A percentile compares a stretch with the other conserved stretches of the same genome.
These are phyloP conservation scores for Apogon talboti DNA, from an alignment of 2,797 vertebrate genomes.

Conservation along the genomic window DNA sequence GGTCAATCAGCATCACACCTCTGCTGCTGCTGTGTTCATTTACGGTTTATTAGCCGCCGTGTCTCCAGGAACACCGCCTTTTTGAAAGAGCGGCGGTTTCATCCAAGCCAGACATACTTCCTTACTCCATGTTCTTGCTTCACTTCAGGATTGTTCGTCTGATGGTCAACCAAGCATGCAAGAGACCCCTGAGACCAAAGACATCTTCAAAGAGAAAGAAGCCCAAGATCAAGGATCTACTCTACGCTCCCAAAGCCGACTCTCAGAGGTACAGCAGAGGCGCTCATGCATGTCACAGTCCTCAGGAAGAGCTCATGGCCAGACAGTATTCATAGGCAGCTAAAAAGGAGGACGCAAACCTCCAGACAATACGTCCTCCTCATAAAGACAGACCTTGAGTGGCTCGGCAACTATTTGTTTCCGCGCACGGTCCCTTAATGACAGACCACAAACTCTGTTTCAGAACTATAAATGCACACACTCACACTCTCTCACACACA, in stretches of 20 bases:
- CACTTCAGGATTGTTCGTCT: slow-evolving; percentile 89
- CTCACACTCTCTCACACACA: no score
- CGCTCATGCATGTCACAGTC: slow-evolving; percentile 62
- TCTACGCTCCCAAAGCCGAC: slow-evolving; percentile 83
- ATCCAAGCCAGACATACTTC: slow-evolving; percentile 3
- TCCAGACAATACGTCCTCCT: slow-evolving; percentile 52
- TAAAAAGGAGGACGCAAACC: slow-evolving; percentile 45
- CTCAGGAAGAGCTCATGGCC: slow-evolving; percentile 44
- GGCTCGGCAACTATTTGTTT: slow-evolving; percentile 43
- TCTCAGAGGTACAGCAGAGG: slow-evolving; percentile 87
- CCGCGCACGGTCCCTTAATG: slow-evolving; percentile 53
- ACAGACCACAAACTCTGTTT: slow-evolving; percentile 52
- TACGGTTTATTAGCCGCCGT: slow-evolving; percentile 10
- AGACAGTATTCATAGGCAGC: slow-evolving; percentile 50
- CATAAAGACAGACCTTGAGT: slow-evolving; percentile 53
- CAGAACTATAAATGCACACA: slow-evolving; percentile 66
- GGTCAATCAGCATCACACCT: not conserved
- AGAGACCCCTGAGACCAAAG: slow-evolving; percentile 89
- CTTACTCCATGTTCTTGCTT: slow-evolving; percentile 34
- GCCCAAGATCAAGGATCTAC: slow-evolving; percentile 92
- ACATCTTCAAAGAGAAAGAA: slow-evolving; percentile 90
- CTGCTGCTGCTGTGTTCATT: not conserved
- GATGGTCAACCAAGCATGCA: slow-evolving; percentile 93
- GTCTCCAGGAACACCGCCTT: not conserved
- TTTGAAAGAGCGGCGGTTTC: not conserved